A percentile compares a stretch with the other conserved stretches of the same genome.
These are phyloP conservation scores for Corydoras maculifer DNA, from an alignment of 2,113 vertebrate species.

Conservation along the genomic window DNA sequence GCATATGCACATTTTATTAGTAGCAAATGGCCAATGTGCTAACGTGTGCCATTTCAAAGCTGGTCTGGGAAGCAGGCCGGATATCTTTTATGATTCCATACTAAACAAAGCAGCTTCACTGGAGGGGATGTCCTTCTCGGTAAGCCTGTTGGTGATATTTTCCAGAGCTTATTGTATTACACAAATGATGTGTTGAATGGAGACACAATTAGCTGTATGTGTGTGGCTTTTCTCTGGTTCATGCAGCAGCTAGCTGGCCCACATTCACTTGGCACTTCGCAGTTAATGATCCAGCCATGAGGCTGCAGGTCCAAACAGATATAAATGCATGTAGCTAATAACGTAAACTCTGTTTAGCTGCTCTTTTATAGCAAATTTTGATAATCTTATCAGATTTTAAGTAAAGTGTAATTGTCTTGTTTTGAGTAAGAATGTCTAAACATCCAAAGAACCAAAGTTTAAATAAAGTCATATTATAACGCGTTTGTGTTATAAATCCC, in stretches of 20 bases:
- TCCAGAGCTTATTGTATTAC: slow-evolving; percentile 18
- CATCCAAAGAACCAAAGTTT: too few species aligned
- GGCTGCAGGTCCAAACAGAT: too few species aligned
- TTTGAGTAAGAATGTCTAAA: too few species aligned
- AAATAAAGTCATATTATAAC: too few species aligned
- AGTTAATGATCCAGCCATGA: background rate
- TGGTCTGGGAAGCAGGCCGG: slow-evolving; percentile 4
- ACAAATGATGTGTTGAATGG: slow-evolving; percentile 1
- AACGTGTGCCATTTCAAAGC: background rate
- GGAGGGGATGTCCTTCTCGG: background rate
- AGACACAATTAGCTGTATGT: slow-evolving; percentile 15
- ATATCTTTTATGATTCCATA: slow-evolving; percentile 12
- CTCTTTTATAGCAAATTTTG: too few species aligned
- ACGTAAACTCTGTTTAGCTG: background rate
- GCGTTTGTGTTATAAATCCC: too few species aligned
- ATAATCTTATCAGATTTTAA: too few species aligned
- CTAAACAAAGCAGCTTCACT: slow-evolving; percentile 11
- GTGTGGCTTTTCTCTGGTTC: slow-evolving; percentile 21
- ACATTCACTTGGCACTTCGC: background rate
- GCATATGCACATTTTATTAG: slow-evolving; percentile 1
- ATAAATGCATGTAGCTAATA: slow-evolving; percentile 3
- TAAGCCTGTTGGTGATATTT: slow-evolving; percentile 8
- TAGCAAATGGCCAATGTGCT: slow-evolving; percentile 1
- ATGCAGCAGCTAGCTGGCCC: slow-evolving; percentile 15
- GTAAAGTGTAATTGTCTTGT: too few species aligned